phyloP scores from a whole-genome alignment of 2,888 invertebrate genomes.

The Aphodius sticticus region DNA sequence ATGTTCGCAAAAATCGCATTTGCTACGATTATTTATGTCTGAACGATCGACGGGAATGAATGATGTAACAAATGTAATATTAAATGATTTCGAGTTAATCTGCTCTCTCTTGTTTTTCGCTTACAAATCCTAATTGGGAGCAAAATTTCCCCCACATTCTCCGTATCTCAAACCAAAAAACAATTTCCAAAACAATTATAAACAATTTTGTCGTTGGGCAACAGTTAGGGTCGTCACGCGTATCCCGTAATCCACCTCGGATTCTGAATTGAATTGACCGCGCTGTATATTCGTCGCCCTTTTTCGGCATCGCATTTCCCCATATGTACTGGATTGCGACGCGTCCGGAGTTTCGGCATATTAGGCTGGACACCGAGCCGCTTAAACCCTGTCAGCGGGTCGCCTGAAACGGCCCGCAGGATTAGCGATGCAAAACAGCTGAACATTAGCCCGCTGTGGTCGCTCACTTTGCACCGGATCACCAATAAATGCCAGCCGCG shows the following conservation, averaged over 20 bases:
- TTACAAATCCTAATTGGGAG: neutral
- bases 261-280: neutral
- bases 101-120: neutral
- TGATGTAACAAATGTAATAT: no score
- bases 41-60: no score
- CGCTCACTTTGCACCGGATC: neutral
- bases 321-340: neutral
- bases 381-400: neutral
- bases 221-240: neutral
- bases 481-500: neutral
- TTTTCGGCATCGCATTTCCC: neutral
- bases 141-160: neutral
- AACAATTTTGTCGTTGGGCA: neutral
- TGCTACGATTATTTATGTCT: no score
- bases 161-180: neutral
- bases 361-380: neutral
- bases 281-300: neutral
- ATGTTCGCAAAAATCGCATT: no score
- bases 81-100: no score
- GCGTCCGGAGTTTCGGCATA: neutral
- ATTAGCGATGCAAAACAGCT: constrained; percentile 35
- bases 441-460: neutral
- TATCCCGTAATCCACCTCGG: neutral
- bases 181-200: constrained; percentile 4
- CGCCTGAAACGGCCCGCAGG: constrained; percentile 14